Percentiles rank a stretch among this genome's conserved stretches.
Conservation (phyloP, 2,797 vertebrate genomes). For the Acipenser transmontanus region DNA sequence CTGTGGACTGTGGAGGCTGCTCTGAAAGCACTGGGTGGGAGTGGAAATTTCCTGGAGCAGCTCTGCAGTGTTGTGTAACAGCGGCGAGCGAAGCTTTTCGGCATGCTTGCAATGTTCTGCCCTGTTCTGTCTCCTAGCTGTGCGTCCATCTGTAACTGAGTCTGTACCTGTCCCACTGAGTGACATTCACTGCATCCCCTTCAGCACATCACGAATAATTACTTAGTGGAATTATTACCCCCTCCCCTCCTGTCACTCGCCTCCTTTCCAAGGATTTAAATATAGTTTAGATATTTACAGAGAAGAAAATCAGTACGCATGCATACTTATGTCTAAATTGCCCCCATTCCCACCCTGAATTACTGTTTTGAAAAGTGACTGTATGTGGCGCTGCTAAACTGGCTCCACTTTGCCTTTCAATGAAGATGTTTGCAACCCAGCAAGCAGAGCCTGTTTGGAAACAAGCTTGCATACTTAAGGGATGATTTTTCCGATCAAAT, state of each 20-base stretch:
- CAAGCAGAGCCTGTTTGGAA: conserved; percentile 20
- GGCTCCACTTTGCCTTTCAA: conserved; percentile 10
- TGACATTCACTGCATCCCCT: conserved; percentile 20
- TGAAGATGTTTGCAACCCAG: conserved; percentile 9
- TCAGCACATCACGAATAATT: conserved; percentile 26
- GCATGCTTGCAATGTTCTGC: conserved; percentile 23
- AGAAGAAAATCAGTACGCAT: neutral
- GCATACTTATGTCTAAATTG: conserved; percentile 3
- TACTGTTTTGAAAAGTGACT: neutral
- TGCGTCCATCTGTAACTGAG: conserved; percentile 36
- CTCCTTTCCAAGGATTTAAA: neutral
- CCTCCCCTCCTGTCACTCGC: neutral
- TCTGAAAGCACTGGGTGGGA: conserved; percentile 32
- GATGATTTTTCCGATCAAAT: conserved; percentile 16
- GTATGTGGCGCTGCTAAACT: conserved; percentile 3
- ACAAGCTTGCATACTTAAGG: conserved; percentile 18
- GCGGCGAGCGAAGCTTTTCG: conserved; percentile 28
- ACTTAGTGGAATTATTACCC: neutral
- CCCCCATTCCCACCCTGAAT: neutral
- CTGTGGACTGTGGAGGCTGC: conserved; percentile 15
- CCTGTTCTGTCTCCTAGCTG: conserved; percentile 25
- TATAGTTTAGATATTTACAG: conserved; percentile 12
- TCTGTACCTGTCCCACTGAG: conserved; percentile 32
- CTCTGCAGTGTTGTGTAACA: conserved; percentile 19
- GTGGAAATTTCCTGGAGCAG: conserved; percentile 31